Base-by-base conservation (phyloP, 2,797 vertebrate genomes). In the Coluber constrictor region DNA sequence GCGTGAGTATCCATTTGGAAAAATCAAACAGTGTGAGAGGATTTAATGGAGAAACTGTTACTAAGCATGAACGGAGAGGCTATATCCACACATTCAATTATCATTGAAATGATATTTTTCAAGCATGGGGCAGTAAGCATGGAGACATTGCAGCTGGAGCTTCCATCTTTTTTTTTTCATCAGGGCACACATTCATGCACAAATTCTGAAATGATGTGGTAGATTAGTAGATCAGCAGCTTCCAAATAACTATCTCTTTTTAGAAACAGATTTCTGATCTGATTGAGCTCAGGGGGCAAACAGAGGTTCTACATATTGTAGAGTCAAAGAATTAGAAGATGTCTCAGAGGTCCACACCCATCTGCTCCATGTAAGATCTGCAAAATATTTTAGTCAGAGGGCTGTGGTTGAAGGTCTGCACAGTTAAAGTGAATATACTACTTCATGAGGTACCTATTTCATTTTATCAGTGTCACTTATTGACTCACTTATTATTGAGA, bases 11-110 rank as follows among this genome's bases (percentile, higher is more conserved):
- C 20, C 74, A 47, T 47, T 83, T 83, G 74, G 95, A 96, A 93
- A 96, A 96, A 90, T 56, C 88, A 95, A 79, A 86, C 94, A 94
- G 74, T 83, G 74, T 47, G 37, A 83, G 37, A 83, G 74, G 20
- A 47, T 47, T 43, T 79, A 43, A 79, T 79, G 37, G 37, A 11
- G 74, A 79, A 79, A 79, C 37, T 79, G 74, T 47, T 83, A 47
- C 74, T 83, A 47, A 47, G 37, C 43, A 13, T 88, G 55, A 37
- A 57, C 2, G 2, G 9, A 57, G 37, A 79, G 54, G n/a, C 29
- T 57, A 23, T 37, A 20, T 37, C n/a, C 18, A 37, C 55, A 37
- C 16, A 57, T 88, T 32, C n/a, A 57, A 57, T 57, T 37, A 47
- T 88, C 86, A 57, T 88, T 59, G 55, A 59, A 59, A 57, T 13